phyloP scores from a whole-genome alignment of 30 jellyfish, hydroid and myxozoan species.

The Morbakka virulenta region DNA sequence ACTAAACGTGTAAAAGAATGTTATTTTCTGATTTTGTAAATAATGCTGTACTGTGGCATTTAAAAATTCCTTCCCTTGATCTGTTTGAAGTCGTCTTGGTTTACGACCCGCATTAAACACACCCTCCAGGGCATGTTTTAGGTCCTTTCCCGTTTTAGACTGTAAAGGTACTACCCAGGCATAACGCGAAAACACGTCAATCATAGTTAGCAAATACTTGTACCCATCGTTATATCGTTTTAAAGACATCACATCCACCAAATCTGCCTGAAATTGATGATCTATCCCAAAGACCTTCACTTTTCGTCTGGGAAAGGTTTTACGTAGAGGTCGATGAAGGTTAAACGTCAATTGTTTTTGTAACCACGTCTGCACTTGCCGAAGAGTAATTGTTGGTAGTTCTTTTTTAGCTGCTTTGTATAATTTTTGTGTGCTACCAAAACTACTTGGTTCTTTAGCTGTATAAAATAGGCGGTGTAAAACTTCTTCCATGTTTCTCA shows the following conservation, averaged over 20 bases:
- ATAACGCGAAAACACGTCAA: conserved; percentile 50
- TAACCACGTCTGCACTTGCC: conserved; percentile 25
- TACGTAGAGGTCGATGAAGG: conserved; percentile 43
- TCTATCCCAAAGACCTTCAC: conserved; percentile 26
- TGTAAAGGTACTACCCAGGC: conserved; percentile 50
- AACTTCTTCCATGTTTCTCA: background rate
- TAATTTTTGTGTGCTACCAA: conserved; percentile 20
- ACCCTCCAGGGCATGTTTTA: background rate
- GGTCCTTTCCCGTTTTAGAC: background rate
- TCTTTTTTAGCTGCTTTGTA: conserved; percentile 35
- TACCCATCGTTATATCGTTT: conserved; percentile 18
- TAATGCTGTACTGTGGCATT: conserved; percentile 11
- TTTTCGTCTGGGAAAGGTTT: conserved; percentile 17
- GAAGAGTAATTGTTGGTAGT: conserved; percentile 30
- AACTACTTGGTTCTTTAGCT: conserved; percentile 11
- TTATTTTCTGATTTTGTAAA: conserved; percentile 3
- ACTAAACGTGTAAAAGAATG: conserved; percentile 12
- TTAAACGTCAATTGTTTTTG: conserved; percentile 15
- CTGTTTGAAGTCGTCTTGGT: conserved; percentile 6
- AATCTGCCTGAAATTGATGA: conserved; percentile 43
- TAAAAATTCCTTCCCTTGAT: conserved; percentile 35
- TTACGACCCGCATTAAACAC: background rate
- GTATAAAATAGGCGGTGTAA: background rate
- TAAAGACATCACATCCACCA: conserved; percentile 34
- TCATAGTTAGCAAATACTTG: conserved; percentile 20